phyloP scores from a whole-genome alignment of 2,113 vertebrate genomes.

The Strix aluco region DNA sequence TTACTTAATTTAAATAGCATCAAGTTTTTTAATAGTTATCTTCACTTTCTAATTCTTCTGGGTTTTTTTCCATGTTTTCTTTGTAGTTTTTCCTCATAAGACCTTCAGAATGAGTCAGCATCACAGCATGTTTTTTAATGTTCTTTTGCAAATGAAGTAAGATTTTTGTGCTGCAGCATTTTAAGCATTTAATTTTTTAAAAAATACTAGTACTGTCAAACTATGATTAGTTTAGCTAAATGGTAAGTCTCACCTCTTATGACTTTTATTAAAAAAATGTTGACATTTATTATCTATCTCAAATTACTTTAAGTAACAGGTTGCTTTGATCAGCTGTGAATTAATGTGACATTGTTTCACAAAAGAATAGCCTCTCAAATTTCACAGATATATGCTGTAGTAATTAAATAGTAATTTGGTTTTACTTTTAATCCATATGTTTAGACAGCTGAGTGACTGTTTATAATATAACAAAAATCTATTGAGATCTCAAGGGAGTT shows the following conservation, averaged over 20 bases:
- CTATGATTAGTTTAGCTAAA: neutral
- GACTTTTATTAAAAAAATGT: neutral
- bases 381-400: conserved; percentile 40
- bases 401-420: conserved; percentile 54
- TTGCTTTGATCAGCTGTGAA: neutral
- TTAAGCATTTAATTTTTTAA: neutral
- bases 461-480: conserved; percentile 38
- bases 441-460: conserved; percentile 50
- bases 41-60: neutral
- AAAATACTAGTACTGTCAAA: neutral
- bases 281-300: conserved; percentile 6
- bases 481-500: neutral
- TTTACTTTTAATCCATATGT: conserved; percentile 53
- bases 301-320: neutral
- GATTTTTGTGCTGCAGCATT: neutral
- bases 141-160: neutral
- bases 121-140: neutral
- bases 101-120: neutral
- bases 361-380: conserved; percentile 39
- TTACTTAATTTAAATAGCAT: neutral
- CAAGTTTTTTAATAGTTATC: neutral
- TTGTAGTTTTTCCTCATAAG: neutral
- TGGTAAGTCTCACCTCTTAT: neutral
- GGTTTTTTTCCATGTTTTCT: neutral
- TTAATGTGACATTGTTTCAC: neutral